Percentiles rank a stretch among this genome's conserved stretches.
These are phyloP conservation scores for Stomorhina lunata DNA, from an alignment of 2,888 invertebrate species.

Conservation along the genomic window DNA sequence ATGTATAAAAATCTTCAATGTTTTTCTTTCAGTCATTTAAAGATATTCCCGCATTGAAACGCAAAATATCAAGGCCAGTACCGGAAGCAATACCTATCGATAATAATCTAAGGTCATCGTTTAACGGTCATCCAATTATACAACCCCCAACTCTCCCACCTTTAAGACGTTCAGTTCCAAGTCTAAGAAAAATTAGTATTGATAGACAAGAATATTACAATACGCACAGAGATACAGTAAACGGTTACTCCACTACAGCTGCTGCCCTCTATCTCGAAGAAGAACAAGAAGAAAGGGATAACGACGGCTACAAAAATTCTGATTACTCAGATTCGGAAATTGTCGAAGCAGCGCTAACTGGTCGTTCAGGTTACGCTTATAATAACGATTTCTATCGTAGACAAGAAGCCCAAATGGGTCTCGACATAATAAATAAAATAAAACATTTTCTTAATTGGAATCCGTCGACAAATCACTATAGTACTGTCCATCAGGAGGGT, in stretches of 20 bases:
- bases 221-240: constrained; percentile 20
- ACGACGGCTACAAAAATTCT: constrained; percentile 44
- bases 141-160: background rate
- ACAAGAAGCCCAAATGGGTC: constrained; percentile 74
- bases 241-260: constrained; percentile 20
- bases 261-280: constrained; percentile 20
- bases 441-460: constrained; percentile 63
- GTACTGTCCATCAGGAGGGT: constrained; percentile 54
- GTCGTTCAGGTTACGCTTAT: constrained; percentile 45
- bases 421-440: constrained; percentile 72
- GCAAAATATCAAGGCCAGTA: constrained; percentile 59
- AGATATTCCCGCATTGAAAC: background rate
- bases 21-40: constrained; percentile 10
- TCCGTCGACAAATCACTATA: constrained; percentile 55
- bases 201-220: constrained; percentile 2
- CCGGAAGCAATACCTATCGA: constrained; percentile 64
- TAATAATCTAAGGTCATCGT: background rate
- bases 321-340: constrained; percentile 53
- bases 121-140: constrained; percentile 50
- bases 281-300: too few species aligned
- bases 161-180: background rate
- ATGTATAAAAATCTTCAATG: too few species aligned
- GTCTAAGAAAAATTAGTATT: background rate
- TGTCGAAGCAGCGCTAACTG: constrained; percentile 45
- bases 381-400: constrained; percentile 19